Evolutionary conservation across 2,113 vertebrate species (phyloP).

Genomic region (Austrofundulus limnaeus): DNA sequence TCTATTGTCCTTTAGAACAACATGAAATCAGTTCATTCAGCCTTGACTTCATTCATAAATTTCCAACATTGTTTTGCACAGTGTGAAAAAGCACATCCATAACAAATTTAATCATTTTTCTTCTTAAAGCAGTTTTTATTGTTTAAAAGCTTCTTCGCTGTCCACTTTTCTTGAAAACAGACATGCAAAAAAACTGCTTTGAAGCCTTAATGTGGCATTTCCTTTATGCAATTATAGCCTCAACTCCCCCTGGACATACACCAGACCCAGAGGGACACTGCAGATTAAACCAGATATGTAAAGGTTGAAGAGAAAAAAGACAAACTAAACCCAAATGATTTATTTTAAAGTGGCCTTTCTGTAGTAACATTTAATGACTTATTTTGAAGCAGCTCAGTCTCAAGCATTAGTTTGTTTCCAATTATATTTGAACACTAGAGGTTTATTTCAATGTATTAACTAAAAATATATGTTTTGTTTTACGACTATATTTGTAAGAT

Average conservation of each 20-base stretch:
- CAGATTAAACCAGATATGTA: conserved; percentile 23
- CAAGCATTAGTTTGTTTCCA: neutral
- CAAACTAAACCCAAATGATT: conserved; percentile 1
- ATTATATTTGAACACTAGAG: neutral
- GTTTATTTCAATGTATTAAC: no score
- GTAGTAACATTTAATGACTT: no score
- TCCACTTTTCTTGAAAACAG: conserved; percentile 8
- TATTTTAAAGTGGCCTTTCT: no score
- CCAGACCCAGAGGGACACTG: conserved; percentile 1
- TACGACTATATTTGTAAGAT: no score
- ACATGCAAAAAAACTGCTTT: conserved; percentile 38
- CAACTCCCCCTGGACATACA: neutral
- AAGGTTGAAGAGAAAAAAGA: conserved; percentile 1
- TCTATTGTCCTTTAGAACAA: no score
- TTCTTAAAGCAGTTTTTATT: neutral
- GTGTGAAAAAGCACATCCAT: neutral
- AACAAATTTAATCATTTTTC: neutral
- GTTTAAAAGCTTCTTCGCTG: neutral
- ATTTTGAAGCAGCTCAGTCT: neutral
- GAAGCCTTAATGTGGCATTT: conserved; percentile 41
- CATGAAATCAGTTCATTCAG: no score
- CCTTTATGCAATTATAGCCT: conserved; percentile 41
- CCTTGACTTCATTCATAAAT: no score
- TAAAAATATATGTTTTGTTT: no score
- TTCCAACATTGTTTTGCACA: neutral